Evolutionary conservation across 2,113 vertebrate genomes (phyloP), one percentile per base, ranked within the genome.

Genomic region (Clarias magur): DNA sequence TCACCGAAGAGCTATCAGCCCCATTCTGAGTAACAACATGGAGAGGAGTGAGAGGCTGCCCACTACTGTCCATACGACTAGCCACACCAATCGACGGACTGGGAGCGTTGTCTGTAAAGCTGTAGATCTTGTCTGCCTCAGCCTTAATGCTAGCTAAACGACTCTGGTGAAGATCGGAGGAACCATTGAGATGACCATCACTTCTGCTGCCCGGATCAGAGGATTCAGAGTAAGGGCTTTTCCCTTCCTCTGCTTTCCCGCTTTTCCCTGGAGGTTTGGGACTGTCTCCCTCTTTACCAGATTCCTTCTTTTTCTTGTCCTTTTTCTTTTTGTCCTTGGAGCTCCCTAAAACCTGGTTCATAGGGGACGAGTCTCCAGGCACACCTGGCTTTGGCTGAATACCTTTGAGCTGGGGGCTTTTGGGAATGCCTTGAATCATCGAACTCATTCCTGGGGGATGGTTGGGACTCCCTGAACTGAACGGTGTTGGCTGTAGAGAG

Each of bases 251-350:
- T 0, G 93, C 88, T 91, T 97, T 97, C 38, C 96, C 96, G 10
- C 93, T 95, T 92, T 99, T 99, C 70, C 97, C 95, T 0, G 95
- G 93, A 78, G 97, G 96, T 91, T 98, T 96, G 68, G 97, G 97
- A 84, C 96, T 99, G 92, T 98, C 98, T 1, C 93, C 95, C 72
- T 99, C 98, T 92, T 99, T 99, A 21, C 87, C 90, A 0, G 92
- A 84, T 86, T 97, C 95, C 88, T 99, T 99, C 93, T 99, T 99
- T 94, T 99, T 99, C 94, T 99, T 99, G 88, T 99, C 98, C 88
- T 99, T 99, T 93, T 99, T 99, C 91, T 99, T 99, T 93, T 99
- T 99, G 92, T 99, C 98, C 95, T 99, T 99, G 89, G 97, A 96
- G 90, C 95, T 96, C 54, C 95, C 96, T 87, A 98, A 92, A 57